A percentile compares a stretch with the other conserved stretches of the same genome.
phyloP scores from a whole-genome alignment of 2,797 vertebrate genomes.

The Merluccius polli region DNA sequence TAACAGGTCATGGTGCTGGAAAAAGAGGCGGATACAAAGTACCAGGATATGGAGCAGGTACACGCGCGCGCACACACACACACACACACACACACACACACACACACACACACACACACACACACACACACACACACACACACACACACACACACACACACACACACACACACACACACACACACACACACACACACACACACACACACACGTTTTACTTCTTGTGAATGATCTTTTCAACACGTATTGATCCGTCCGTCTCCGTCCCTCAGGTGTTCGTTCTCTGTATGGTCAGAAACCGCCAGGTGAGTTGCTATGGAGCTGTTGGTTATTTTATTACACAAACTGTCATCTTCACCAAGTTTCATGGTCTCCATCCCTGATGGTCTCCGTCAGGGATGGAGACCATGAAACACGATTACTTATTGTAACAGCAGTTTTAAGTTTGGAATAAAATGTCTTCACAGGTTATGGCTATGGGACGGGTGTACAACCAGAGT shows the following conservation, averaged over 20 bases:
- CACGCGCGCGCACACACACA: neutral
- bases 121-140: no score
- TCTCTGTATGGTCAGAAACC: neutral
- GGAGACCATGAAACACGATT: neutral
- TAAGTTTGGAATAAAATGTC: neutral
- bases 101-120: no score
- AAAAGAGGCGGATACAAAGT: conserved; percentile 40
- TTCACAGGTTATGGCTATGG: conserved; percentile 20
- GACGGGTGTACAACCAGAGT: neutral
- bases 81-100: neutral
- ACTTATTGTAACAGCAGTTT: neutral
- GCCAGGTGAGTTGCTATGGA: neutral
- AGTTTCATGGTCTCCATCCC: no score
- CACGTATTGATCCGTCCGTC: neutral
- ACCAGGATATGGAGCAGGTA: conserved; percentile 56
- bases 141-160: no score
- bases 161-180: no score
- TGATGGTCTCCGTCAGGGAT: neutral
- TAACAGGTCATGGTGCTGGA: conserved; percentile 44
- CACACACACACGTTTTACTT: no score
- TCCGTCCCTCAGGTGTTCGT: neutral
- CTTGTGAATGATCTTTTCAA: no score
- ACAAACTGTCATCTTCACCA: no score
- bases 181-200: no score
- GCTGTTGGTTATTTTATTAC: neutral